These are phyloP conservation scores for Heliconius congener DNA, from an alignment of 1,140 invertebrate species.

Conservation along the genomic window DNA sequence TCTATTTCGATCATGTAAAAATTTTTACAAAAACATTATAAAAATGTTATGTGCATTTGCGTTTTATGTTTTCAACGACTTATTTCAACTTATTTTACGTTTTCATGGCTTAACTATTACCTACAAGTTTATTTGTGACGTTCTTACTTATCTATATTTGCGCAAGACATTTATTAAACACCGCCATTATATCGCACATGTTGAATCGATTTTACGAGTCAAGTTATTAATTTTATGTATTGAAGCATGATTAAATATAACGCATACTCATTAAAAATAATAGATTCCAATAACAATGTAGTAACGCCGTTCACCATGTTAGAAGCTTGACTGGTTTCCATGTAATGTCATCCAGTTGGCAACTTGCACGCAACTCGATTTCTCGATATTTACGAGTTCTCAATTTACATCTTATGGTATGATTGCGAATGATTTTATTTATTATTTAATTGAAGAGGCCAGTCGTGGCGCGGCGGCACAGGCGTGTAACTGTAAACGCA, in stretches of 20 bases:
- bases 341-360: constrained; percentile 59
- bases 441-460: not conserved
- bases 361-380: constrained; percentile 56
- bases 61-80: no score
- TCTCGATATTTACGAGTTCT: constrained; percentile 44
- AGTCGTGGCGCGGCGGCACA: no score
- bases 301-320: constrained; percentile 42
- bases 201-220: constrained; percentile 32
- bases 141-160: constrained; percentile 29
- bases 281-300: constrained; percentile 33
- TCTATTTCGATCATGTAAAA: not conserved
- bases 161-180: constrained; percentile 39
- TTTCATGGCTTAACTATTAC: constrained; percentile 27
- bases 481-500: no score
- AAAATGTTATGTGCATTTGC: no score
- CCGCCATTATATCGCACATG: constrained; percentile 32
- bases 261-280: constrained; percentile 28
- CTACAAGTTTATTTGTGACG: constrained; percentile 15
- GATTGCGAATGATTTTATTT: not conserved
- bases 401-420: constrained; percentile 42
- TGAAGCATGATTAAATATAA: constrained; percentile 34
- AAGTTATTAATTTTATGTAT: constrained; percentile 37
- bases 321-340: constrained; percentile 58
- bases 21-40: not conserved
- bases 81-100: constrained; percentile 15